These are phyloP conservation scores for Drosophila ambigua DNA, from an alignment of 1,140 invertebrate species.

Conservation along the genomic window DNA sequence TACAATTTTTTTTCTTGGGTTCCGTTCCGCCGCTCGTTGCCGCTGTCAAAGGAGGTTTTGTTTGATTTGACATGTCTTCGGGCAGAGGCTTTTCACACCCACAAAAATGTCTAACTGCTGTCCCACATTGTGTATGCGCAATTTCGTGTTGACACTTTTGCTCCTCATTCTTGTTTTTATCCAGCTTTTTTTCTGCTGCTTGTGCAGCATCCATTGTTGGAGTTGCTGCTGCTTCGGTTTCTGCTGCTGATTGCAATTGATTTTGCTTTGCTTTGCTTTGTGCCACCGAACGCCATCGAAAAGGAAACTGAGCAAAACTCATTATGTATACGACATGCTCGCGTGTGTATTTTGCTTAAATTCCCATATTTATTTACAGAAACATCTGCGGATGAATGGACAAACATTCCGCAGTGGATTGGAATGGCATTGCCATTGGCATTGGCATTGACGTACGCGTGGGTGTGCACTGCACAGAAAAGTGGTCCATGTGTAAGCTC, in stretches of 20 bases:
- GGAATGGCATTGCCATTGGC: conserved; percentile 6
- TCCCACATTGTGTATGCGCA: conserved; percentile 45
- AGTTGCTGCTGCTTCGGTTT: neutral
- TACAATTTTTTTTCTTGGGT: conserved; percentile 14
- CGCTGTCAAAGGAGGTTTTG: conserved; percentile 63
- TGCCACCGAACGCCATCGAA: neutral
- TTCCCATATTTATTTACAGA: conserved; percentile 1
- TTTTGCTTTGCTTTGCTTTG: conserved; percentile 6
- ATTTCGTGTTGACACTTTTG: conserved; percentile 15
- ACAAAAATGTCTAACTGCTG: conserved; percentile 11
- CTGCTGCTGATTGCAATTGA: conserved; percentile 29
- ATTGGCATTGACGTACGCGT: conserved; percentile 3
- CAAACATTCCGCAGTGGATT: conserved; percentile 14
- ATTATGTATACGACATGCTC: conserved; percentile 28
- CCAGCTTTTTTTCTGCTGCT: conserved; percentile 6
- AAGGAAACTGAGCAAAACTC: neutral
- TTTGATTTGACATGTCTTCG: conserved; percentile 46
- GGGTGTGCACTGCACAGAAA: conserved; percentile 4
- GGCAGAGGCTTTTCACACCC: neutral
- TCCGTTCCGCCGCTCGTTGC: conserved; percentile 5
- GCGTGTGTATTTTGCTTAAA: conserved; percentile 9
- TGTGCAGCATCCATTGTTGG: conserved; percentile 16
- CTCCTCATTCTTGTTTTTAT: neutral
- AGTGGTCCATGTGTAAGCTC: conserved; percentile 7
- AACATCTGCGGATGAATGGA: conserved; percentile 40